Base-by-base conservation (phyloP, 2,113 vertebrate species). In the Cariama cristata region DNA sequence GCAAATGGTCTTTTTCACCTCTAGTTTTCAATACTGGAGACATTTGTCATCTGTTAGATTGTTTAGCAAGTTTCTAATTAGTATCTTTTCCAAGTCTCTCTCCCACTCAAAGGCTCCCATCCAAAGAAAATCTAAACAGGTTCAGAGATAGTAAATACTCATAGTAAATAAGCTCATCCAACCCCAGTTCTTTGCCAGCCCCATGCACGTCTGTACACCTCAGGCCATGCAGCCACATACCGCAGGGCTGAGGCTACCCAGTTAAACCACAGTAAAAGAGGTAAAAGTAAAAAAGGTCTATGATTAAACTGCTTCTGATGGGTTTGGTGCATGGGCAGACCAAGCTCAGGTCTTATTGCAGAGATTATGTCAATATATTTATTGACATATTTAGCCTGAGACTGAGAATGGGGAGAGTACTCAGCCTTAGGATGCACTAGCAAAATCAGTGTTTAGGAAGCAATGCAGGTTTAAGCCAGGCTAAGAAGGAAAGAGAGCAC, bases 1-100 rank as follows among this genome's bases (percentile, higher is more conserved):
- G 32, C n/a, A 80, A 93, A 87, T 60, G 12, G 67, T 68, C 53
- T 91, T 93, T 94, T 94, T 92, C 84, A 77, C 66, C 73, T 95
- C 93, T 77, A 15, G 30, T 74, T 96, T 94, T 92, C 77, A 82
- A 24, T 26, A 64, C 53, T 56, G 22, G 75, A 90, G 67, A 89
- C 56, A 75, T 90, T 90, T 80, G 58, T 87, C 60, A 86, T 53
- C 79, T 59, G 11, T 66, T 86, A 66, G 32, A 38, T 30, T 90
- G 35, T 80, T 92, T 79, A 72, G 47, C 68, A 88, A 73, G 64
- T 79, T 94, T 79, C 63, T 84, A 79, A 93, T 94, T 77, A 89
- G 33, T 59, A 33, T 40, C 16, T 82, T 92, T 88, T 58, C 53
- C 47, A 28, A 86, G 42, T 63, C 9, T 50, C 40, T 56, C 75